Evolutionary conservation across 2,113 vertebrate genomes (phyloP).

Genomic region (Eurystomus gularis): DNA sequence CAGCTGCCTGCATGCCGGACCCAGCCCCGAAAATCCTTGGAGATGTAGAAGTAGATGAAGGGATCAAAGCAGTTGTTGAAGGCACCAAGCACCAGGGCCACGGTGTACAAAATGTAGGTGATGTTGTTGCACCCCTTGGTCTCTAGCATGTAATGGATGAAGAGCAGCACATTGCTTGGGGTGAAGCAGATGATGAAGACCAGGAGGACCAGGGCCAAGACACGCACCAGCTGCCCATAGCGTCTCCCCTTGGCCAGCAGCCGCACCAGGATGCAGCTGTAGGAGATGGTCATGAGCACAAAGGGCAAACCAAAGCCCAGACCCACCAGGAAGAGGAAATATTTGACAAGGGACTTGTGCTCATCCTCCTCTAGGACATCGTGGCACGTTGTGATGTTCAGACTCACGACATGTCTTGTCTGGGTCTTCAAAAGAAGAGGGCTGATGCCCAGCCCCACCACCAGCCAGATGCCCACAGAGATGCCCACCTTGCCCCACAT

Average conservation of each 20-base stretch:
- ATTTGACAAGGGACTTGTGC: not conserved
- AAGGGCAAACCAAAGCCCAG: constrained; percentile 62
- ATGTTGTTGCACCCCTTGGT: not conserved
- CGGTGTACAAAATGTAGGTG: constrained; percentile 9
- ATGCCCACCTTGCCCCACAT: accelerated
- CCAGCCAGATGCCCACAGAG: constrained; percentile 50
- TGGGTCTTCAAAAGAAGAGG: constrained; percentile 21
- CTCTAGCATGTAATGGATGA: constrained; percentile 16
- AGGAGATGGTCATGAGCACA: constrained; percentile 12
- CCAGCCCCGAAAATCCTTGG: constrained; percentile 41
- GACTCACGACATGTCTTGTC: not conserved
- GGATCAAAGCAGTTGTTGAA: constrained; percentile 66
- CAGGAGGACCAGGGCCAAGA: constrained; percentile 49
- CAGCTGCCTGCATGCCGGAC: not conserved
- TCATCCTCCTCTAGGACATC: not conserved
- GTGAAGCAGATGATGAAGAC: constrained; percentile 63
- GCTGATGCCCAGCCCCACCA: constrained; percentile 9
- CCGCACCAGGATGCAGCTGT: not conserved
- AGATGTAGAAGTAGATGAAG: constrained; percentile 55
- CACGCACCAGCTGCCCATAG: not conserved
- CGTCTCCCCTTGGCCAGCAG: not conserved
- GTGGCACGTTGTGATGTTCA: constrained; percentile 42
- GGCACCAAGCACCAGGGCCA: constrained; percentile 26
- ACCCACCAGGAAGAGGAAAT: constrained; percentile 38
- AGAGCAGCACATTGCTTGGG: constrained; percentile 60